Conservation (phyloP, 2,888 invertebrate genomes). For the Andrena hattorfiana region DNA sequence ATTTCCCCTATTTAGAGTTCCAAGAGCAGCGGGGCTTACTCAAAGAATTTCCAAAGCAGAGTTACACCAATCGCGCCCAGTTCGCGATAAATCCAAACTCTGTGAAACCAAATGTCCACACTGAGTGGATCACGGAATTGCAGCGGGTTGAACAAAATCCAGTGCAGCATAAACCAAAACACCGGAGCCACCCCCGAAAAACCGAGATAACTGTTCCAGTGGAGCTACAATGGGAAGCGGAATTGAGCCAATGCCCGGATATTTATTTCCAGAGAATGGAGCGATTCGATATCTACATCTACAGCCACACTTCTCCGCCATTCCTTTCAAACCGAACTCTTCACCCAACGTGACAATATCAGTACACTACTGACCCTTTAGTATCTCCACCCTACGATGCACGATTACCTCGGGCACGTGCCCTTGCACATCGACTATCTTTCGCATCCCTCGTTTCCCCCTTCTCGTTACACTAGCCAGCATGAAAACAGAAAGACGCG, state of each 20-base stretch:
- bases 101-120: background rate
- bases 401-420: no score
- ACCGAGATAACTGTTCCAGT: background rate
- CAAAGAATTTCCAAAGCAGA: background rate
- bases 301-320: no score
- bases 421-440: no score
- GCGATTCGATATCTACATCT: no score
- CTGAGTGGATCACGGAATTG: background rate
- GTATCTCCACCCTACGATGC: no score
- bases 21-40: background rate
- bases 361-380: no score
- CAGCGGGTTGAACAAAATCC: conserved; percentile 4
- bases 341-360: no score
- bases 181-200: conserved; percentile 3
- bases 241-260: background rate
- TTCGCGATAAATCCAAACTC: background rate
- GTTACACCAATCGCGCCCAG: background rate
- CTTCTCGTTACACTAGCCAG: no score
- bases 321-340: no score
- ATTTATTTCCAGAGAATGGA: background rate
- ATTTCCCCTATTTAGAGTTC: no score
- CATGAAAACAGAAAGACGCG: no score
- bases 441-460: no score
- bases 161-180: conserved; percentile 5
- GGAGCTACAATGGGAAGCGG: background rate